These are phyloP conservation scores for Siniperca chuatsi DNA, from an alignment of 2,113 vertebrate species.

Conservation along the genomic window DNA sequence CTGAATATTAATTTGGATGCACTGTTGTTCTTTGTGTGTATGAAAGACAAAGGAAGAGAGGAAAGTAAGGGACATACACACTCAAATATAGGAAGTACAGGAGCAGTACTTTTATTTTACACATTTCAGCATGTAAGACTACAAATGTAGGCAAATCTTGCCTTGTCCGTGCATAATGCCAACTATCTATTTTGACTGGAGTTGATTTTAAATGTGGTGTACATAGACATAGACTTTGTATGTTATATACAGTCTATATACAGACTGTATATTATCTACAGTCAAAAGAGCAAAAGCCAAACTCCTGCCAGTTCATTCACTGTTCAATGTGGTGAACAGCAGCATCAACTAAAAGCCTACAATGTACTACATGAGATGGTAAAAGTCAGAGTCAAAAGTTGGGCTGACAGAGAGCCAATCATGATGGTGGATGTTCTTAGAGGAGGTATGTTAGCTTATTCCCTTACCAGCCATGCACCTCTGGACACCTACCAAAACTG, in stretches of 20 bases:
- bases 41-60: neutral
- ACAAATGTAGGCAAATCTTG: neutral
- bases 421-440: neutral
- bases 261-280: no score
- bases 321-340: no score
- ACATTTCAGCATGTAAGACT: neutral
- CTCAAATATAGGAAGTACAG: neutral
- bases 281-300: neutral
- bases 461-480: constrained; percentile 25
- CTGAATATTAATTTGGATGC: constrained; percentile 49
- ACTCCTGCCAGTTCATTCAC: neutral
- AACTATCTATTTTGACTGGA: neutral
- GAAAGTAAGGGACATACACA: neutral
- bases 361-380: neutral
- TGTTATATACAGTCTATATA: neutral
- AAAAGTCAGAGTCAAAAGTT: neutral
- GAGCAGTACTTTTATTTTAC: no score
- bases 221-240: neutral
- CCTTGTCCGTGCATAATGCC: neutral
- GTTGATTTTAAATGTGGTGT: no score
- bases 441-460: neutral
- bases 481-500: constrained; percentile 17
- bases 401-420: neutral
- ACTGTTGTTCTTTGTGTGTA: neutral
- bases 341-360: neutral